Conservation (phyloP, 2,113 vertebrate species). For the Rhodinocichla rosea region DNA sequence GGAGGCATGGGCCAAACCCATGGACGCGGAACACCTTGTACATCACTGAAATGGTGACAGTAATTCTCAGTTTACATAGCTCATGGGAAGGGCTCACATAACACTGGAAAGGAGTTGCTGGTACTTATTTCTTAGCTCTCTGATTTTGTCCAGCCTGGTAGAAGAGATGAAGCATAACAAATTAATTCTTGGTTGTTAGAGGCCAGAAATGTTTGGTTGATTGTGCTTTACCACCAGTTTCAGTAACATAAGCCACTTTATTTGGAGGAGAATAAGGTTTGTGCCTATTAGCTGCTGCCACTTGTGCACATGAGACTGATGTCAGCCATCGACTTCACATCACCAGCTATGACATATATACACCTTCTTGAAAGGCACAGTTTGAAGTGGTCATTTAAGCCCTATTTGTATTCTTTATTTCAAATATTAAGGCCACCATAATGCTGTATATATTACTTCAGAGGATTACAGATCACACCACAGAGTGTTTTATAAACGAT, state of each 20-base stretch:
- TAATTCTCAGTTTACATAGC: neutral
- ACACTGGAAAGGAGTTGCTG: neutral
- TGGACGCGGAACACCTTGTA: fast-evolving
- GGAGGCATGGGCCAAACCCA: neutral
- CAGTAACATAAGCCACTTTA: neutral
- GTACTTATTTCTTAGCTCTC: neutral
- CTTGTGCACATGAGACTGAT: neutral
- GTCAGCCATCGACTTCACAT: neutral
- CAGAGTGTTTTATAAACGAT: neutral
- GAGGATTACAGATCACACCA: neutral
- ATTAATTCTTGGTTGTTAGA: neutral
- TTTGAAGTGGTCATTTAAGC: neutral
- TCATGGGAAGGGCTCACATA: neutral
- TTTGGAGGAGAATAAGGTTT: neutral
- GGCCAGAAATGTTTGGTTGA: neutral
- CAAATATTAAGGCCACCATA: neutral
- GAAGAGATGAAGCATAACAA: neutral
- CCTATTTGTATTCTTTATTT: neutral
- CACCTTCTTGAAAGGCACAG: neutral
- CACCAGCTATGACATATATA: neutral
- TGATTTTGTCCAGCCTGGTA: neutral
- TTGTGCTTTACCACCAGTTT: neutral
- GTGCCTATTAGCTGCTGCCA: neutral
- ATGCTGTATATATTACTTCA: neutral
- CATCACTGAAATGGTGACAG: neutral